Evolutionary conservation across 2,797 vertebrate species (phyloP), one percentile per base, ranked within the genome.

Genomic region (Neosilurus mollespiculum): DNA sequence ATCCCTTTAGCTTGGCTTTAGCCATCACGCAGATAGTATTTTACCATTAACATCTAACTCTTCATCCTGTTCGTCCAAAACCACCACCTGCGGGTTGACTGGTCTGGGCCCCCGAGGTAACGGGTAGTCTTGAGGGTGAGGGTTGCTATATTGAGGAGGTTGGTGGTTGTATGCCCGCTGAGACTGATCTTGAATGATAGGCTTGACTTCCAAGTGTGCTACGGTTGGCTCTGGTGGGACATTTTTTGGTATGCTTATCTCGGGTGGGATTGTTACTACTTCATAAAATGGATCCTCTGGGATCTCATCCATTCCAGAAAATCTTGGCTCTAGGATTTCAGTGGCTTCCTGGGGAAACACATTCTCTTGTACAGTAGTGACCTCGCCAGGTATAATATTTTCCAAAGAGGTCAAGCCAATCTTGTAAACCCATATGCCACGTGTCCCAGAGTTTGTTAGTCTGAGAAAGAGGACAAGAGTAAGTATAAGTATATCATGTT

Each of bases 41-140:
- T 94, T 90, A 99, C 98, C 97, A 70, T 97, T 93, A 84, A 95
- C 96, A 66, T 96, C 94, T 83, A 98, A 94, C 73, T 96, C 95
- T 7, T 95, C 92, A 72, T 93, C 61, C 4, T 1, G 59, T 9
- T 75, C 93, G 1, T 98, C 97, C 87, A 98, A 92, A 62, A 95
- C 93, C 80, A 98, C 90, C 88, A 98, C 95, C 85, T 96, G 94
- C 0, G 92, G 92, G 76, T 94, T 91, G 14, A 91, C 81, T 0
- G 94, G 95, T 2, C 93, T 93, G 67, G 89, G 85, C 34, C 82
- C 83, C 6, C 24, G 78, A 2, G 93, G 94, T 8, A 86, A 87
- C 12, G 93, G 91, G 30, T 54, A 88, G 0, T 86, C 90, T 6
- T 71, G 90, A 43, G 43, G 43, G 0, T 93, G 93, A 83, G 86